phyloP scores from a whole-genome alignment of 1,140 invertebrate genomes.

The Eupeodes corollae region DNA sequence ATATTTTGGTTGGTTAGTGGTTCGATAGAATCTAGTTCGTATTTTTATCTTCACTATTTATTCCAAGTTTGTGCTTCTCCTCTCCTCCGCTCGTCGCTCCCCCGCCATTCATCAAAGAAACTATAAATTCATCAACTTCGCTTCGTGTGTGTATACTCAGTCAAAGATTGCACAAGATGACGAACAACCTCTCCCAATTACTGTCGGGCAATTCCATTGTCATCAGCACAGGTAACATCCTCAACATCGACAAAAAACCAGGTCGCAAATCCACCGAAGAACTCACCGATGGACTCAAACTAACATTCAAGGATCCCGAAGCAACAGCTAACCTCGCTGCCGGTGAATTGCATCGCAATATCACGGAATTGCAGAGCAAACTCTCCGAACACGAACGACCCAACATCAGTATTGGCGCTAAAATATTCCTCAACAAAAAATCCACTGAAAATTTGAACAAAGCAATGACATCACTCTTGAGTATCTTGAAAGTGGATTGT shows the following conservation, averaged over 20 bases:
- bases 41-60: too few relatives aligned
- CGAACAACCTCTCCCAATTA: constrained; percentile 6
- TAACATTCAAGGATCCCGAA: constrained; percentile 14
- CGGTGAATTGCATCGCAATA: constrained; percentile 38
- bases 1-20: too few relatives aligned
- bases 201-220: constrained; percentile 24
- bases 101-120: too few relatives aligned
- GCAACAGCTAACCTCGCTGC: neutral
- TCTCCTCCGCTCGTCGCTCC: too few relatives aligned
- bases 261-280: constrained; percentile 72
- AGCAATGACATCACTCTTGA: constrained; percentile 22
- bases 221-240: constrained; percentile 77
- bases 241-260: constrained; percentile 69
- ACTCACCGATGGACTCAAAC: constrained; percentile 31
- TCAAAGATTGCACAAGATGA: constrained; percentile 13
- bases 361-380: constrained; percentile 46
- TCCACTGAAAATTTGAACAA: constrained; percentile 17
- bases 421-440: constrained; percentile 48
- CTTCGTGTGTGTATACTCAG: too few relatives aligned
- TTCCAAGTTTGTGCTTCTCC: too few relatives aligned
- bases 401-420: constrained; percentile 53
- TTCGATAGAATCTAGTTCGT: too few relatives aligned
- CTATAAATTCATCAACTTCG: too few relatives aligned
- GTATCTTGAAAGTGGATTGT: constrained; percentile 26
- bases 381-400: constrained; percentile 47